Evolutionary conservation across 2,888 invertebrate genomes (phyloP), one percentile per base, ranked within the genome.

Genomic region (Tiphia femorata): DNA sequence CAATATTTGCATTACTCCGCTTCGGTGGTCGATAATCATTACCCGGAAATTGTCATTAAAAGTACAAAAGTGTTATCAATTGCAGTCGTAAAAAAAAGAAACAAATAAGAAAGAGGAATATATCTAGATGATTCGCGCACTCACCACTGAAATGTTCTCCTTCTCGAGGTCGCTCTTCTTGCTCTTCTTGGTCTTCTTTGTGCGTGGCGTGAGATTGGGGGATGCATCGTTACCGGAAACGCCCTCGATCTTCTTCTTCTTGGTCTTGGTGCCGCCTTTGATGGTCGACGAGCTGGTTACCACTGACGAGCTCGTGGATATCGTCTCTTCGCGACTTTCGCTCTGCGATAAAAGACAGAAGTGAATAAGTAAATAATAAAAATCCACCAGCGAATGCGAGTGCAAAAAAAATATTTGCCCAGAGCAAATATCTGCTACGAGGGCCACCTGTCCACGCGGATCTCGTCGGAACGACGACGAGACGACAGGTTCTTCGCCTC

Each of bases 91-190:
- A n/a, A n/a, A n/a, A n/a, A n/a, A n/a, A n/a, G n/a, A n/a, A n/a
- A n/a, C n/a, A n/a, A n/a, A n/a, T n/a, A n/a, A n/a, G n/a, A n/a
- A n/a, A n/a, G n/a, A n/a, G n/a, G n/a, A n/a, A n/a, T n/a, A n/a
- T n/a, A n/a, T n/a, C n/a, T n/a, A n/a, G n/a, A n/a, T n/a, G n/a
- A n/a, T n/a, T n/a, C 12, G 16, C 12, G 21, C 27, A 69, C 88
- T 88, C 83, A 90, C 90, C 85, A 90, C 89, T 64, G 89, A 90
- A 77, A 90, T 89, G 76, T 89, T 90, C 77, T 90, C 89, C 81
- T 89, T 89, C 73, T 89, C 89, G 58, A 85, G 84, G 64, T 88
- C 88, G 63, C 79, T 84, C 75, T 88, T 89, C 79, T 88, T 88
- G 46, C 86, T 86, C 78, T 89, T 90, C 84, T 89, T 90, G 51